Evolutionary conservation across 2,888 invertebrate species (phyloP).

Genomic region (Diploptera punctata): DNA sequence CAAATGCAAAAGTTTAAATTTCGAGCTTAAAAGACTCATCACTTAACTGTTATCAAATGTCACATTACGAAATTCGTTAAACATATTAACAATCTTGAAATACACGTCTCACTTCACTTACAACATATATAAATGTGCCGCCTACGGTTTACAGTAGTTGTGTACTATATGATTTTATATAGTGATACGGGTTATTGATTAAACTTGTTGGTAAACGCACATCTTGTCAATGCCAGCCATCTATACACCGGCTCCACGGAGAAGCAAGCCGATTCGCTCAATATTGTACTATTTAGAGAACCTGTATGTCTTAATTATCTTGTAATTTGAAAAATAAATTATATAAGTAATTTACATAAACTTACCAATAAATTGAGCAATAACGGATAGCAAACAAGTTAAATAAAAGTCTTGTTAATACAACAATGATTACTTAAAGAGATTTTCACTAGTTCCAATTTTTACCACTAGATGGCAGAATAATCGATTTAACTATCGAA

Average conservation of each 20-base stretch:
- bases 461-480: slow-evolving; percentile 9
- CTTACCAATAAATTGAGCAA: slow-evolving; percentile 18
- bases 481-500: neutral
- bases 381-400: neutral
- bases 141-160: too few relatives aligned
- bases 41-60: too few relatives aligned
- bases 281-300: neutral
- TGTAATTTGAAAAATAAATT: neutral
- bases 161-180: neutral
- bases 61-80: too few relatives aligned
- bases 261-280: neutral
- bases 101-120: too few relatives aligned
- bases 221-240: slow-evolving; percentile 14
- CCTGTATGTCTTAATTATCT: neutral
- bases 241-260: slow-evolving; percentile 7
- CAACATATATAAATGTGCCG: too few relatives aligned
- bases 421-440: slow-evolving; percentile 10
- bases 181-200: slow-evolving; percentile 15
- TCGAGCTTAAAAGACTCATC: too few relatives aligned
- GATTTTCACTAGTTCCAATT: neutral
- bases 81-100: too few relatives aligned
- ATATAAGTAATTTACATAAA: neutral
- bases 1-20: too few relatives aligned
- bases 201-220: slow-evolving; percentile 13
- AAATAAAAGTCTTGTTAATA: neutral